phyloP scores from a whole-genome alignment of 2,113 vertebrate genomes.

The Callocephalon fimbriatum region DNA sequence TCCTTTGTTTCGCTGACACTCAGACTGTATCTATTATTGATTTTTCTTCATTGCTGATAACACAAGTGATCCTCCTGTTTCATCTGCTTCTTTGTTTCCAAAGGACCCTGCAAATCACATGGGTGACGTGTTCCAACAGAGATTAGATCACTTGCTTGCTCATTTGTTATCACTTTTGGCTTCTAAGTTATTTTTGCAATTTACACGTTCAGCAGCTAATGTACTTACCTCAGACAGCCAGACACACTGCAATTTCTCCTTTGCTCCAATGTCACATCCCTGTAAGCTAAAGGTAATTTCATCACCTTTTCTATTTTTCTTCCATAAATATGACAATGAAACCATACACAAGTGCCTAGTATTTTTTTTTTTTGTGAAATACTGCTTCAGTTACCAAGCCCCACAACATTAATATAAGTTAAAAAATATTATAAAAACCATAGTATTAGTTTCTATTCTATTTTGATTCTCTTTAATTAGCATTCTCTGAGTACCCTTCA shows the following conservation, averaged over 20 bases:
- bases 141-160: constrained; percentile 50
- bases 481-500: background rate
- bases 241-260: background rate
- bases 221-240: constrained; percentile 11
- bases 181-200: constrained; percentile 45
- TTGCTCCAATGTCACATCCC: background rate
- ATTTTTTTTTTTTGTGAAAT: background rate
- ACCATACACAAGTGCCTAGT: background rate
- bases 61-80: constrained; percentile 23
- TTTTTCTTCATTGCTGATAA: constrained; percentile 62
- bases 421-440: background rate
- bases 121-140: constrained; percentile 3
- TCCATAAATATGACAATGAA: background rate
- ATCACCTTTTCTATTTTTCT: background rate
- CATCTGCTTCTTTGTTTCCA: constrained; percentile 51
- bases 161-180: constrained; percentile 45
- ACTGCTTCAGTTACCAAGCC: background rate
- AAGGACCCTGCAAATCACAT: constrained; percentile 2
- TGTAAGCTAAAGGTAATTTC: background rate
- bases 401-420: background rate
- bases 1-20: constrained; percentile 40
- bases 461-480: background rate
- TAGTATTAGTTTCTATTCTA: background rate
- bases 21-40: constrained; percentile 62
- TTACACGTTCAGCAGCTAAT: constrained; percentile 42